phyloP scores from a whole-genome alignment of 2,888 invertebrate genomes.

The Clanis bilineata region DNA sequence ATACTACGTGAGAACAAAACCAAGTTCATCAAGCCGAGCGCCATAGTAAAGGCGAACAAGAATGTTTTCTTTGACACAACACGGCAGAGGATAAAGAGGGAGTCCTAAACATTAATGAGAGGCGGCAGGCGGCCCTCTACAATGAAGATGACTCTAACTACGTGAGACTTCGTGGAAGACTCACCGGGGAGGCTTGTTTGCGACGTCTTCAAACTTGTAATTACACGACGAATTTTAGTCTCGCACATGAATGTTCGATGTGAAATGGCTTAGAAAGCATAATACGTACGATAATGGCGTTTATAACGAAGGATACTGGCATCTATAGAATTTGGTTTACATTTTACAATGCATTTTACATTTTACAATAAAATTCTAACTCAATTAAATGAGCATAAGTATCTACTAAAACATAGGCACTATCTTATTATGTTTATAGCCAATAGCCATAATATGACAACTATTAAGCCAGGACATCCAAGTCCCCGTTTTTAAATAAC shows the following conservation, averaged over 20 bases:
- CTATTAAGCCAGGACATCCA: constrained; percentile 21
- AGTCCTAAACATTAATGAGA: constrained; percentile 59
- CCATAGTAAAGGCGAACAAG: neutral
- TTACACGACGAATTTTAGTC: neutral
- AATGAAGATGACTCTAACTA: constrained; percentile 53
- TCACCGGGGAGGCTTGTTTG: constrained; percentile 32
- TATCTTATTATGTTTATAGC: neutral
- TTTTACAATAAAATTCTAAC: too few species aligned
- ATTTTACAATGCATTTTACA: too few species aligned
- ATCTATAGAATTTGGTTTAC: too few species aligned
- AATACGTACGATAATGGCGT: too few species aligned
- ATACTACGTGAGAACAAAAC: constrained; percentile 25
- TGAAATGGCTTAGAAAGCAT: neutral
- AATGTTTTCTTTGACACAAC: constrained; percentile 47
- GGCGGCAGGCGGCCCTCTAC: constrained; percentile 51
- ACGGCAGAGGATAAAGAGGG: constrained; percentile 55
- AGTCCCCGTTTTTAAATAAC: constrained; percentile 8
- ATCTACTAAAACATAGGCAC: neutral
- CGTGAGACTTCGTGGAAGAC: constrained; percentile 58
- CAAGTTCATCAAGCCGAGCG: constrained; percentile 39
- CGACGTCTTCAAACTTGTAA: constrained; percentile 31
- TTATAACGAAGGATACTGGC: too few species aligned
- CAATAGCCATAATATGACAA: neutral
- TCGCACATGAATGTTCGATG: neutral
- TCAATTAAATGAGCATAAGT: too few species aligned